These are phyloP conservation scores for Selene dorsalis DNA, from an alignment of 2,797 vertebrate genomes.

Conservation along the genomic window DNA sequence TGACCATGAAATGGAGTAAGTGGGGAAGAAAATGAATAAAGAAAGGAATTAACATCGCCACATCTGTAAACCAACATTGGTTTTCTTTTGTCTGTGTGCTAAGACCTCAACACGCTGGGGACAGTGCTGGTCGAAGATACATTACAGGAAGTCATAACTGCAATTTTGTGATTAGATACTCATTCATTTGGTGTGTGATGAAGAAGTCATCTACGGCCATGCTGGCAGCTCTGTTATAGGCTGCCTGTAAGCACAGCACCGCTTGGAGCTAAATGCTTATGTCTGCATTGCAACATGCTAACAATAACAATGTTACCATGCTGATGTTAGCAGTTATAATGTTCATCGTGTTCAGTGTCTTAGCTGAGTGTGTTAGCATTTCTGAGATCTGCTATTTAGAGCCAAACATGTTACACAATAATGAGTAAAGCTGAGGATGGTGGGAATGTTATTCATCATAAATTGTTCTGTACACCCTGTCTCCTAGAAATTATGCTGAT, in stretches of 20 bases:
- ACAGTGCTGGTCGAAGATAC: constrained; percentile 29
- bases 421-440: neutral
- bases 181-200: neutral
- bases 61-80: constrained; percentile 55
- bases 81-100: constrained; percentile 57
- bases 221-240: neutral
- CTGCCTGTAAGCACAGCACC: neutral
- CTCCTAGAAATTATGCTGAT: neutral
- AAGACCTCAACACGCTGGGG: constrained; percentile 37
- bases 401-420: neutral
- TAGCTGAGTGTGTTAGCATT: neutral
- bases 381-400: neutral
- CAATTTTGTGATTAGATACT: neutral
- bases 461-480: neutral
- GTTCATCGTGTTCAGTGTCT: neutral
- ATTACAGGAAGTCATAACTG: constrained; percentile 8
- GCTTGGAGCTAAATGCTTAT: neutral
- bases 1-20: constrained; percentile 47
- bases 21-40: constrained; percentile 47
- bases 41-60: constrained; percentile 47
- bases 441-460: neutral
- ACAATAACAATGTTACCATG: neutral
- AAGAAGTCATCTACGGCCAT: neutral
- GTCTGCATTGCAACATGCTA: neutral
- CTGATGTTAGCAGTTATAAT: neutral